These are phyloP conservation scores for Ptilonorhynchus violaceus DNA, from an alignment of 2,113 vertebrate genomes.

Conservation along the genomic window DNA sequence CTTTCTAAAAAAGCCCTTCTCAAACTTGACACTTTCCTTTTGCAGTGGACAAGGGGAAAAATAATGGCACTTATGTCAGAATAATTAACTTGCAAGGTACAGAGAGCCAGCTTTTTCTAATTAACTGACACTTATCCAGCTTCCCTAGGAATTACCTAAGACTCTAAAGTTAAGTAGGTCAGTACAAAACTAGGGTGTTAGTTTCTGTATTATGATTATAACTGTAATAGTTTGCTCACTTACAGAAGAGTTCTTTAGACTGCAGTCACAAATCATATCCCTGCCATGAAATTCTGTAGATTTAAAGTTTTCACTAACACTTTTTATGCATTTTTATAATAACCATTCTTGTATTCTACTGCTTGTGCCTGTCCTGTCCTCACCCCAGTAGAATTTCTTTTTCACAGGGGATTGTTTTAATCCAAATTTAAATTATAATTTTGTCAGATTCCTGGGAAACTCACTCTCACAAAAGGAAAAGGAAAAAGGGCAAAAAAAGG, in stretches of 20 bases:
- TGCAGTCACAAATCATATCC: not conserved
- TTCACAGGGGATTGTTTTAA: not conserved
- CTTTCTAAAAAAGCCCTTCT: not conserved
- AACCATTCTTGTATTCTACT: not conserved
- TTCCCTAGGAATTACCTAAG: slow-evolving; percentile 31
- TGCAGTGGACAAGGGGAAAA: slow-evolving; percentile 25
- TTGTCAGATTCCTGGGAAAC: not conserved
- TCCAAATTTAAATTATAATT: not conserved
- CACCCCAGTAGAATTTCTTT: not conserved
- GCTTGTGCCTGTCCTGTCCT: not conserved
- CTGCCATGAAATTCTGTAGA: not conserved
- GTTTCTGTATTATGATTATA: not conserved
- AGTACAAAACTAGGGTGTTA: not conserved
- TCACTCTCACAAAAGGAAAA: not conserved
- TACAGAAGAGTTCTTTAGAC: not conserved
- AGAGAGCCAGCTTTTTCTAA: slow-evolving; percentile 25
- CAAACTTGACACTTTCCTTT: slow-evolving; percentile 43
- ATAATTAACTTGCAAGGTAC: slow-evolving; percentile 59
- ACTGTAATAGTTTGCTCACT: not conserved
- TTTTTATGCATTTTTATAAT: not conserved
- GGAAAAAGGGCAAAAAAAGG: not conserved
- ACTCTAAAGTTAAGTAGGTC: slow-evolving; percentile 56
- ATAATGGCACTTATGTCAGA: slow-evolving; percentile 54
- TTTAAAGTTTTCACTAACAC: not conserved
- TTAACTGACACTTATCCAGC: slow-evolving; percentile 58